A percentile compares a stretch with the other conserved stretches of the same genome.
Evolutionary conservation across 1,140 invertebrate species (phyloP).

Genomic region (Himalopsyche phryganea): DNA sequence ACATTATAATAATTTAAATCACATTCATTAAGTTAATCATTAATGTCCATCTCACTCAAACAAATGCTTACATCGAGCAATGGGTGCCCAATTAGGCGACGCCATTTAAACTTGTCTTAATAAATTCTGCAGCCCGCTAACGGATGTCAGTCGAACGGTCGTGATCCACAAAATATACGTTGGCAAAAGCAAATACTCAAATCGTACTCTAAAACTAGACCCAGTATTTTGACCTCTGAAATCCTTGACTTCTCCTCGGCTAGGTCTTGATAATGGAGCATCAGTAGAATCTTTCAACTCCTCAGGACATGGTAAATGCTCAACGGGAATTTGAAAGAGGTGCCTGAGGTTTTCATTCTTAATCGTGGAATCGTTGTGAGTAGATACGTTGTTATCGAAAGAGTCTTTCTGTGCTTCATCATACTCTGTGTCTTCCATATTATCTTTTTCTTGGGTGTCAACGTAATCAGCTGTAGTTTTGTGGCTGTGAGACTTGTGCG

Average conservation of each 20-base stretch:
- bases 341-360: constrained; percentile 24
- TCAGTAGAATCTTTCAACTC: constrained; percentile 49
- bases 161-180: not conserved
- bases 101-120: too few species aligned
- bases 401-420: constrained; percentile 28
- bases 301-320: constrained; percentile 58
- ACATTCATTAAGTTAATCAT: too few species aligned
- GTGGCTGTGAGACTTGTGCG: constrained; percentile 21
- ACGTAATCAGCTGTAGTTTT: constrained; percentile 25
- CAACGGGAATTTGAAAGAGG: constrained; percentile 55
- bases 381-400: not conserved
- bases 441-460: constrained; percentile 10
- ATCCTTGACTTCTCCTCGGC: constrained; percentile 31
- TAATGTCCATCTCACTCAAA: too few species aligned
- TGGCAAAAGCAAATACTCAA: not conserved
- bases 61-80: too few species aligned
- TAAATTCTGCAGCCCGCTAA: too few species aligned
- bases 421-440: constrained; percentile 18
- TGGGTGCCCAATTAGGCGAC: too few species aligned
- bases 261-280: constrained; percentile 42
- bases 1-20: too few species aligned
- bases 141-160: too few species aligned
- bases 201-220: not conserved
- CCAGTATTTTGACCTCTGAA: constrained; percentile 19
- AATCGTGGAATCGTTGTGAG: constrained; percentile 14